Percentiles rank a stretch among this genome's conserved stretches.
Conservation (phyloP, 2,888 invertebrate species). For the Lacanobia wlatinum region DNA sequence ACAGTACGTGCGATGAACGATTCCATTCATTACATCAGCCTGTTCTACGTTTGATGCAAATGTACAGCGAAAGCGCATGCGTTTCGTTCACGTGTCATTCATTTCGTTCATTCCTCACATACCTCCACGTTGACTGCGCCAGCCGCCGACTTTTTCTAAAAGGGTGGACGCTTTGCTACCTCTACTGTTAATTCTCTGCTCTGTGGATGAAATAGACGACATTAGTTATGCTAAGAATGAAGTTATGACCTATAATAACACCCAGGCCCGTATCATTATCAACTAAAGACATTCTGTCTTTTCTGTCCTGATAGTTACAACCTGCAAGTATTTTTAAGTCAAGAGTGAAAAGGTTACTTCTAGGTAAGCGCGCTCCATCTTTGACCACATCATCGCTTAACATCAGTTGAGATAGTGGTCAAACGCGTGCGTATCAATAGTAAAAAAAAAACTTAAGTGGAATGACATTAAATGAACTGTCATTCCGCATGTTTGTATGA, state of each 20-base stretch:
- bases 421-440: no score
- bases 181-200: constrained; percentile 89
- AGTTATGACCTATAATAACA: constrained; percentile 7
- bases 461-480: no score
- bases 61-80: constrained; percentile 79
- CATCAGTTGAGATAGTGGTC: no score
- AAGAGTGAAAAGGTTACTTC: no score
- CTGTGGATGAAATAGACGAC: constrained; percentile 85
- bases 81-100: constrained; percentile 46
- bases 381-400: no score
- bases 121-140: constrained; percentile 90
- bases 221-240: constrained; percentile 53
- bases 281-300: background rate
- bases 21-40: constrained; percentile 39
- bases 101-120: constrained; percentile 72
- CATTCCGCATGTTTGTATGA: no score
- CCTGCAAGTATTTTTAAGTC: no score
- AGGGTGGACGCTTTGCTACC: constrained; percentile 86
- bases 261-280: background rate
- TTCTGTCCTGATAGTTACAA: no score
- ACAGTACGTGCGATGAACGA: constrained; percentile 57
- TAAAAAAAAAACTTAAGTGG: no score
- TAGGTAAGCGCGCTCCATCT: no score
- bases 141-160: constrained; percentile 87
- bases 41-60: constrained; percentile 47